Conservation (phyloP, 2,888 invertebrate species). For the Clistopyga incitator region DNA sequence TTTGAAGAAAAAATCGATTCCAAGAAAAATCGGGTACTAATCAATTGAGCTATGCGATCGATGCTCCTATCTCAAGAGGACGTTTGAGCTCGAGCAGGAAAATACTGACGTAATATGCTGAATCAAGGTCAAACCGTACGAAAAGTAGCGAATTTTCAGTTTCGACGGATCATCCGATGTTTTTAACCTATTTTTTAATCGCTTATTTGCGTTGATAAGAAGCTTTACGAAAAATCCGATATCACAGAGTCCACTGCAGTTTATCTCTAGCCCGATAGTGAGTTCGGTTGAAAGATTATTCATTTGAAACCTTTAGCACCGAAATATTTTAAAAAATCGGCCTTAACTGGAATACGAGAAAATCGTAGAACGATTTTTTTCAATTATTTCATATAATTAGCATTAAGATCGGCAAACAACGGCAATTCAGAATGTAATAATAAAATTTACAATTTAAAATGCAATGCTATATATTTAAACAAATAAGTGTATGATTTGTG, state of each 20-base stretch:
- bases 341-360: not conserved
- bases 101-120: slow-evolving; percentile 24
- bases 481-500: too few species aligned
- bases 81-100: slow-evolving; percentile 29
- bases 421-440: too few species aligned
- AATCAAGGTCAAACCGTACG: slow-evolving; percentile 49
- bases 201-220: slow-evolving; percentile 50
- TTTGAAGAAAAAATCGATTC: not conserved
- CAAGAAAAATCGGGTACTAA: slow-evolving; percentile 17
- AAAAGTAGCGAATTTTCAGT: slow-evolving; percentile 59
- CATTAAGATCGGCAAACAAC: too few species aligned
- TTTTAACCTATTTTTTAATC: slow-evolving; percentile 27
- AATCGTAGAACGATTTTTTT: not conserved
- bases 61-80: slow-evolving; percentile 53
- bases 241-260: not conserved
- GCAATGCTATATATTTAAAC: too few species aligned
- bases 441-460: too few species aligned
- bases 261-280: slow-evolving; percentile 15
- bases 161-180: slow-evolving; percentile 56
- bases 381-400: not conserved
- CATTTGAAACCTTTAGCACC: not conserved
- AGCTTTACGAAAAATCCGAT: slow-evolving; percentile 11
- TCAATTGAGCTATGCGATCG: slow-evolving; percentile 26
- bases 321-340: not conserved
- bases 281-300: not conserved